phyloP scores from a whole-genome alignment of 2,888 invertebrate genomes.

The Sicus ferrugineus region DNA sequence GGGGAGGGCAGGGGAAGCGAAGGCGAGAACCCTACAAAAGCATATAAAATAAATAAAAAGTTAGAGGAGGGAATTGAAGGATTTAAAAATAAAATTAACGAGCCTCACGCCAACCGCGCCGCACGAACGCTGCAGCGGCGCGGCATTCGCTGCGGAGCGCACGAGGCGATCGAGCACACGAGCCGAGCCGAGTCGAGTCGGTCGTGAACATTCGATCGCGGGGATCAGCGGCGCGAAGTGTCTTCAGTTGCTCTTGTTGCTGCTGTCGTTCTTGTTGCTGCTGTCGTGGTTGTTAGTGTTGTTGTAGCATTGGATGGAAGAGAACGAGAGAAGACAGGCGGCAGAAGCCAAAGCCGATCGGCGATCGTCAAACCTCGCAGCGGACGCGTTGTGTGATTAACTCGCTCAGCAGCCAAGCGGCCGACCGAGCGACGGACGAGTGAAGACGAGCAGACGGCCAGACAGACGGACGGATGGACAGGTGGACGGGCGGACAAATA shows the following conservation, averaged over 20 bases:
- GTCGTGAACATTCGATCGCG: no score
- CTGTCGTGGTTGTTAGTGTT: background rate
- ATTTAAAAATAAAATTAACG: constrained; percentile 24
- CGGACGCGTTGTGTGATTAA: constrained; percentile 34
- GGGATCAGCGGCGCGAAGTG: no score
- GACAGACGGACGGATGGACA: constrained; percentile 11
- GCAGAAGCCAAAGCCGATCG: background rate
- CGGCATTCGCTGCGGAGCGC: background rate
- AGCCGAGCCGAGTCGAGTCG: background rate
- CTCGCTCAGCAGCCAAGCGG: constrained; percentile 28
- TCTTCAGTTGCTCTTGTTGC: background rate
- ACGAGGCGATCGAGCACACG: background rate
- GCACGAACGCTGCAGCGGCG: background rate
- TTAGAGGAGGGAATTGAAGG: background rate
- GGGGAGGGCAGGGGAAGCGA: background rate
- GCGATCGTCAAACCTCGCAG: background rate
- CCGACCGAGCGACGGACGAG: background rate
- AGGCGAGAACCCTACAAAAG: background rate
- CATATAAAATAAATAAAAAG: constrained; percentile 9
- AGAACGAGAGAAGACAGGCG: background rate
- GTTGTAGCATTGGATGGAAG: background rate
- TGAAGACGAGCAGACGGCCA: no score
- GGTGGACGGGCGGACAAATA: background rate
- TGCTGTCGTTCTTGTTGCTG: background rate
- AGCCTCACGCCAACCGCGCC: background rate